These are phyloP conservation scores for Amphiura filiformis DNA, from an alignment of 35 echinoderm and acorn worm species.

Conservation along the genomic window DNA sequence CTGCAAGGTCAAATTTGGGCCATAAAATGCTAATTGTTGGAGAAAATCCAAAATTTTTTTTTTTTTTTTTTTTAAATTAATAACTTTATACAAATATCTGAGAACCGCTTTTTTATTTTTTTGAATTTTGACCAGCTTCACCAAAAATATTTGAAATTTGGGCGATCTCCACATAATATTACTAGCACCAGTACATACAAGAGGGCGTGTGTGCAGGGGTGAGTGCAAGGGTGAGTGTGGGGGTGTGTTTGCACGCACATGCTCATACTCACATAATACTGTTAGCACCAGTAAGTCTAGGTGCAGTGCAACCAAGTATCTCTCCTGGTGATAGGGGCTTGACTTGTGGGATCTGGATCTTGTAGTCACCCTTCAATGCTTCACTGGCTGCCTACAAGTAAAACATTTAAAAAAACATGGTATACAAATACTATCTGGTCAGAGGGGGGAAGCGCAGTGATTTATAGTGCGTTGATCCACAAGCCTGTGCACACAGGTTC, in stretches of 20 bases:
- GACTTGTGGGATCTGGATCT: constrained; percentile 62
- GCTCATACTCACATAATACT: constrained; percentile 69
- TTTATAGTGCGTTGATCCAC: neutral
- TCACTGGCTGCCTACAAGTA: constrained; percentile 54
- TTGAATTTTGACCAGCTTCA: too few species aligned
- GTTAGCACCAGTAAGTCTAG: constrained; percentile 50
- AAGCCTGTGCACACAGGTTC: neutral
- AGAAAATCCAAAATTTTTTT: too few species aligned
- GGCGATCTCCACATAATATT: too few species aligned
- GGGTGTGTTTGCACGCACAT: neutral
- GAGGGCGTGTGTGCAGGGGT: neutral
- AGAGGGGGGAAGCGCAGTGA: neutral
- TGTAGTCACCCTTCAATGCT: constrained; percentile 59
- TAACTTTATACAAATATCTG: too few species aligned
- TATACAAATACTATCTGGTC: neutral
- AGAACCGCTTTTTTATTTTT: too few species aligned
- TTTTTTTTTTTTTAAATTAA: too few species aligned
- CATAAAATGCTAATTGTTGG: too few species aligned
- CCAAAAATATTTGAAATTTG: too few species aligned
- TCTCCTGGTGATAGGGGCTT: constrained; percentile 92
- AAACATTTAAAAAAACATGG: neutral
- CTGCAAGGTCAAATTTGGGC: too few species aligned
- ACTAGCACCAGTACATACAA: too few species aligned
- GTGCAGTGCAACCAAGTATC: constrained; percentile 84
- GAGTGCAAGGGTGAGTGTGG: neutral